Conservation (phyloP, 2,888 invertebrate genomes). For the Drosophila neoperkinsi region DNA sequence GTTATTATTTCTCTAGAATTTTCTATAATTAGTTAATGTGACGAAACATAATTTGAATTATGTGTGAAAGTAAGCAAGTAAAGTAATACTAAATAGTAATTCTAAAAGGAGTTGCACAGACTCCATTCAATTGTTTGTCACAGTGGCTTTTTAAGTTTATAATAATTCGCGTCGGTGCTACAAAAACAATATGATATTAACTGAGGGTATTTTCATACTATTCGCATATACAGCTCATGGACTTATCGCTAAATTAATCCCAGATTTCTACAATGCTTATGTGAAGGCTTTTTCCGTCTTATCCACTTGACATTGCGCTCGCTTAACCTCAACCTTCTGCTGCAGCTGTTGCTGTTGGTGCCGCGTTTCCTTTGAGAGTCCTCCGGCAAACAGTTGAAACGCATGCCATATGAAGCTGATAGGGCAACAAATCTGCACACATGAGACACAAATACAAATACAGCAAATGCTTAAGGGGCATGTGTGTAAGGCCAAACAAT, state of each 20-base stretch:
- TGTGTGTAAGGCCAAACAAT: conserved; percentile 34
- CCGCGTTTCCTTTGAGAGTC: conserved; percentile 6
- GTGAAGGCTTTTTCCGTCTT: conserved; percentile 23
- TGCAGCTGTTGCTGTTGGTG: background rate
- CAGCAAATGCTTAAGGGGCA: conserved; percentile 18
- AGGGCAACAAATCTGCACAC: conserved; percentile 65
- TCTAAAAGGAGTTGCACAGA: background rate
- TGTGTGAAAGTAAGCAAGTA: background rate
- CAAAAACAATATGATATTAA: conserved; percentile 16
- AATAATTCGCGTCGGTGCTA: background rate
- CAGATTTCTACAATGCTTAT: conserved; percentile 24
- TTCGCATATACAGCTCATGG: conserved; percentile 25
- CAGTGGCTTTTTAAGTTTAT: background rate
- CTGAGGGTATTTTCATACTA: conserved; percentile 12
- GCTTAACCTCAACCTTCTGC: conserved; percentile 4
- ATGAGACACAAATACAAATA: conserved; percentile 32
- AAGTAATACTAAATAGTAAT: background rate
- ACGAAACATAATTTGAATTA: background rate
- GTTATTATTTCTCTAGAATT: background rate
- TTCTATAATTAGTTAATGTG: background rate
- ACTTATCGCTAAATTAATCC: conserved; percentile 37
- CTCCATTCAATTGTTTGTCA: background rate
- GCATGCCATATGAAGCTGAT: conserved; percentile 44
- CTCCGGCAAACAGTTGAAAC: conserved; percentile 35
- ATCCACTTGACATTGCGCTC: conserved; percentile 42